These are phyloP conservation scores for Ictalurus punctatus DNA, from an alignment of 2,113 vertebrate genomes.

Conservation along the genomic window DNA sequence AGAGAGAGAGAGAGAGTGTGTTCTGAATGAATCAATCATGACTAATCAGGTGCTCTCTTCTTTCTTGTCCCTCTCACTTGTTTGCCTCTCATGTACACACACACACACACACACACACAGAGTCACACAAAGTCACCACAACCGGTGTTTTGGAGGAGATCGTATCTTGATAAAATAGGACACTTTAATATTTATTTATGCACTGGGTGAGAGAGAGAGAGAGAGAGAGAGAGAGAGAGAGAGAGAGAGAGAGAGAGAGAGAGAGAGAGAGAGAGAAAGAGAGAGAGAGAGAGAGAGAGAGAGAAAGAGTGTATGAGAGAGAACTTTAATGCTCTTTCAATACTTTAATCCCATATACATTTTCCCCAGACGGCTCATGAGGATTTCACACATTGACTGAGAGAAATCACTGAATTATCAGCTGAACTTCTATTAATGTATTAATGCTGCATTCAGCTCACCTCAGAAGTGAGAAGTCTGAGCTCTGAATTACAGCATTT, in stretches of 20 bases:
- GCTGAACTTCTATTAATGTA: neutral
- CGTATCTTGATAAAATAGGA: slow-evolving; percentile 63
- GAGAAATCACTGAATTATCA: neutral
- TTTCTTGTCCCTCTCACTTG: slow-evolving; percentile 59
- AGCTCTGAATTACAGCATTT: neutral
- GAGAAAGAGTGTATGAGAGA: slow-evolving; percentile 3
- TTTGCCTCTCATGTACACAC: slow-evolving; percentile 18
- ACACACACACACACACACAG: neutral
- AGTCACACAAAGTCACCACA: slow-evolving; percentile 4
- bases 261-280: neutral
- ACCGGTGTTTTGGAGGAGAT: slow-evolving; percentile 1
- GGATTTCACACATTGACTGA: neutral
- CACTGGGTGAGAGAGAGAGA: slow-evolving; percentile 23
- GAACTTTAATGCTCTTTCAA: too few relatives aligned
- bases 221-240: slow-evolving; percentile 1
- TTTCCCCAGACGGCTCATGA: neutral
- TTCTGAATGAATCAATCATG: slow-evolving; percentile 76
- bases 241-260: neutral
- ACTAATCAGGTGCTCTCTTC: slow-evolving; percentile 68
- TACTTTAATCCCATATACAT: neutral
- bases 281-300: neutral
- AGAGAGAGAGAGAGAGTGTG: slow-evolving; percentile 50
- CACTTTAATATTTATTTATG: slow-evolving; percentile 73
- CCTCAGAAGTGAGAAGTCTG: neutral
- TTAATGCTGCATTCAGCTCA: neutral